Conservation (phyloP, 2,888 invertebrate species). For the Catocala sponsa region DNA sequence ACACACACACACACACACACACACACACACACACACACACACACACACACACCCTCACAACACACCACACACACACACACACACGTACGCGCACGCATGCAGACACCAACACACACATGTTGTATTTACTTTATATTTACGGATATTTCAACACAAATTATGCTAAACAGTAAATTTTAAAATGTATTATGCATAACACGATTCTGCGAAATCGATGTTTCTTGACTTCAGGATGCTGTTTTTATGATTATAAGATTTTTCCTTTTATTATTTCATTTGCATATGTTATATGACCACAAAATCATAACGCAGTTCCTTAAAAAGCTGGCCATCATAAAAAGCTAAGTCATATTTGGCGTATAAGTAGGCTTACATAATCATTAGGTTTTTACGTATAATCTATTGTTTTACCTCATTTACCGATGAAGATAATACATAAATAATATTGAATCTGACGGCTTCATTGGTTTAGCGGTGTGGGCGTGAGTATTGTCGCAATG, state of each 20-base stretch:
- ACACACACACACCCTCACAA: too few species aligned
- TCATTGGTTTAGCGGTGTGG: too few species aligned
- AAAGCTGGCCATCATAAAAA: constrained; percentile 22
- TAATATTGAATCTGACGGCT: constrained; percentile 30
- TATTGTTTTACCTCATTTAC: constrained; percentile 30
- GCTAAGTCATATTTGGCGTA: constrained; percentile 13
- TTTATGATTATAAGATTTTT: constrained; percentile 3
- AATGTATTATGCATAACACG: too few species aligned
- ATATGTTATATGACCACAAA: constrained; percentile 24
- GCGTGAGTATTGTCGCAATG: too few species aligned
- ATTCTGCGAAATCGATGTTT: constrained; percentile 1
- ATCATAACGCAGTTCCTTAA: constrained; percentile 30
- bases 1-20: too few species aligned
- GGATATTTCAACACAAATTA: too few species aligned
- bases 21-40: too few species aligned
- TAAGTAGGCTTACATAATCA: constrained; percentile 15
- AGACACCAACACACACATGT: too few species aligned
- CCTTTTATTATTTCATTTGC: constrained; percentile 10
- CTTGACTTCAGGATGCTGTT: not conserved
- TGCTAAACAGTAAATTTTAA: too few species aligned
- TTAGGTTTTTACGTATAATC: constrained; percentile 27
- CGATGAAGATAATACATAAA: constrained; percentile 38
- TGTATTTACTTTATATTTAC: too few species aligned
- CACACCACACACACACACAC: too few species aligned
- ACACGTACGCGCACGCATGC: too few species aligned